Evolutionary conservation across 2,888 invertebrate species (phyloP).

Genomic region (Peribatodes rhomboidaria): DNA sequence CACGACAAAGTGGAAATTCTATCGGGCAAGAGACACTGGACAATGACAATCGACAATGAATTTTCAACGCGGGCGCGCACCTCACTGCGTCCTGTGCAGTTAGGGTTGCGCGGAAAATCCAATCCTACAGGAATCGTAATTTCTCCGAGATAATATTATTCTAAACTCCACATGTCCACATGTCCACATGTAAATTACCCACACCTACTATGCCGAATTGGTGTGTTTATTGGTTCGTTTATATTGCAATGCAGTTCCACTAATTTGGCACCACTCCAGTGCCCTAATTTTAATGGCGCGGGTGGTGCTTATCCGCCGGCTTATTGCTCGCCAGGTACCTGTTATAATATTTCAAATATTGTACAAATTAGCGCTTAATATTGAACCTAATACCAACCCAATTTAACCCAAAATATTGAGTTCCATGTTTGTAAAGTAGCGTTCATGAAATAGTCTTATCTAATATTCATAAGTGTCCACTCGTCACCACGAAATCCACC

Average conservation of each 20-base stretch:
- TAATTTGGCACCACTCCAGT: conserved; percentile 56
- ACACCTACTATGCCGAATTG: background rate
- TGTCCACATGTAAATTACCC: background rate
- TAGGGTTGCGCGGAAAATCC: too few relatives aligned
- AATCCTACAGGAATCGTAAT: too few relatives aligned
- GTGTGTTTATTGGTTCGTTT: background rate
- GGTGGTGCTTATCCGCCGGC: background rate
- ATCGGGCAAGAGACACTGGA: too few relatives aligned
- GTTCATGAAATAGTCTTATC: conserved; percentile 7
- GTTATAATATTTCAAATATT: conserved; percentile 2
- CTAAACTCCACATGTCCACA: too few relatives aligned
- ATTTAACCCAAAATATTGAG: background rate
- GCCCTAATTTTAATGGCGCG: conserved; percentile 52
- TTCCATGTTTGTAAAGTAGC: background rate
- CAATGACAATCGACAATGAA: too few relatives aligned
- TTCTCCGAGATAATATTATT: too few relatives aligned
- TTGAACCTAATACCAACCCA: too few relatives aligned
- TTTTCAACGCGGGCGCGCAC: too few relatives aligned
- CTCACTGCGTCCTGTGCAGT: too few relatives aligned
- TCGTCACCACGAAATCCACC: conserved; percentile 9
- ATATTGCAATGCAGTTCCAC: conserved; percentile 38
- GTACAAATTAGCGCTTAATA: background rate
- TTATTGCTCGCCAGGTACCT: too few relatives aligned
- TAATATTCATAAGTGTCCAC: conserved; percentile 14
- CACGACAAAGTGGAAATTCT: too few relatives aligned